Percentiles rank a stretch among this genome's conserved stretches.
Evolutionary conservation across 2,113 vertebrate genomes (phyloP).

Genomic region (Platycercus adscitus): DNA sequence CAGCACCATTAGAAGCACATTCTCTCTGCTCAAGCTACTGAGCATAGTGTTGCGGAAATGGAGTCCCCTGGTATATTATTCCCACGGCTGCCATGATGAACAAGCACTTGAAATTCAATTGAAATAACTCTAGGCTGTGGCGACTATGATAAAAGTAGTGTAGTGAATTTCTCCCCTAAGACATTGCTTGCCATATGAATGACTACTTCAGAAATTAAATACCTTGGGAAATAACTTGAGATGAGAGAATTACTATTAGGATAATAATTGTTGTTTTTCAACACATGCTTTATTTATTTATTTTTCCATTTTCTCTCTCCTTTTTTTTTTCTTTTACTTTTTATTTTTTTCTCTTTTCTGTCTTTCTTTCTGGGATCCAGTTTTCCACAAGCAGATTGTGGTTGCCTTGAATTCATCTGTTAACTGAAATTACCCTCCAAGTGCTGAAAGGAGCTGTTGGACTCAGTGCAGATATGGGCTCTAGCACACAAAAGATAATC

Average conservation of each 20-base stretch:
- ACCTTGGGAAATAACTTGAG: not conserved
- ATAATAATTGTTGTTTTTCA: not conserved
- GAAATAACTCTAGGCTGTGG: slow-evolving; percentile 8
- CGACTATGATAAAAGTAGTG: not conserved
- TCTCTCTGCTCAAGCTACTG: not conserved
- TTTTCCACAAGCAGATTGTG: not conserved
- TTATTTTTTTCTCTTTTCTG: not conserved
- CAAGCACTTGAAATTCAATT: slow-evolving; percentile 9
- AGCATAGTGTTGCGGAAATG: slow-evolving; percentile 32
- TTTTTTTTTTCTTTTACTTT: not conserved
- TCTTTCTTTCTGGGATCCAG: not conserved
- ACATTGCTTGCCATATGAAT: not conserved
- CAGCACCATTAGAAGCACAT: not conserved
- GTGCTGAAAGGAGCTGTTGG: not conserved
- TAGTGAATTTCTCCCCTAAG: not conserved
- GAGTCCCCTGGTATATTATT: slow-evolving; percentile 40
- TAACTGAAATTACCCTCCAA: not conserved
- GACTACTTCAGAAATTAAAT: not conserved
- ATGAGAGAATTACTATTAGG: not conserved
- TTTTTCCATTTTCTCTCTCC: not conserved
- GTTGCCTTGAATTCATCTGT: not conserved
- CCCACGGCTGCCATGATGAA: slow-evolving; percentile 13
- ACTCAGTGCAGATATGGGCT: not conserved
- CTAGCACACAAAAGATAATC: not conserved
- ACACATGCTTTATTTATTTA: not conserved